Conservation (phyloP, 2,113 vertebrate species). For the Ictalurus punctatus region DNA sequence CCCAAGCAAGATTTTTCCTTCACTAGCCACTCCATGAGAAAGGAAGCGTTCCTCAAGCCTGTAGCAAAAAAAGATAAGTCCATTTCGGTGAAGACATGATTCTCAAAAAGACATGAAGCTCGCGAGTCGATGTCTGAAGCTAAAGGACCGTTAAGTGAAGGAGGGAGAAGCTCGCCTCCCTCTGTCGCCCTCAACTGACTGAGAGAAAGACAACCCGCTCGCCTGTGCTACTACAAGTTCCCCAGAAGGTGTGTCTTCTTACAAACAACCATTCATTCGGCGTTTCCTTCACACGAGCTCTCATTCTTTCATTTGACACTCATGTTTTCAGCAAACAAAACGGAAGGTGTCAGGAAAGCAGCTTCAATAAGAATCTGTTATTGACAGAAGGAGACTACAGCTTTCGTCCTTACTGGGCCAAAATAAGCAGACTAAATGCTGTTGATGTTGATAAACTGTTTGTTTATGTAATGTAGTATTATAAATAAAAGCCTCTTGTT, state of each 20-base stretch:
- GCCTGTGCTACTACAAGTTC: constrained; percentile 30
- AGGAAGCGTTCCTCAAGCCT: constrained; percentile 22
- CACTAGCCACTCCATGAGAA: constrained; percentile 62
- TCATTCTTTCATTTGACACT: not conserved
- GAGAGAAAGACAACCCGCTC: constrained; percentile 50
- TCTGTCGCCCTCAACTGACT: constrained; percentile 76
- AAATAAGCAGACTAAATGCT: not conserved
- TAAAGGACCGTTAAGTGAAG: constrained; percentile 65
- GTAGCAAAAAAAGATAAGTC: constrained; percentile 34
- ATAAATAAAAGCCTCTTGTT: no score
- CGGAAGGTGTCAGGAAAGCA: not conserved
- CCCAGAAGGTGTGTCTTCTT: constrained; percentile 48
- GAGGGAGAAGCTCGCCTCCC: constrained; percentile 66
- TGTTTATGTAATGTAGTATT: not conserved
- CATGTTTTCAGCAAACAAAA: not conserved
- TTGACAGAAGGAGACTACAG: not conserved
- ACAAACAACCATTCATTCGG: not conserved
- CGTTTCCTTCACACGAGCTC: not conserved
- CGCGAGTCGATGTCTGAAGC: constrained; percentile 54
- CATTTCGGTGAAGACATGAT: constrained; percentile 47
- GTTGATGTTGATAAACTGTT: not conserved
- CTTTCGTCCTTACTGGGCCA: not conserved
- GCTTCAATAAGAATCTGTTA: no score
- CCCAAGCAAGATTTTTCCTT: constrained; percentile 16
- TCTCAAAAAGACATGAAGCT: constrained; percentile 44